Percentiles rank a stretch among this genome's conserved stretches.
These are phyloP conservation scores for Thyatira batis DNA, from an alignment of 2,888 invertebrate genomes.

Conservation along the genomic window DNA sequence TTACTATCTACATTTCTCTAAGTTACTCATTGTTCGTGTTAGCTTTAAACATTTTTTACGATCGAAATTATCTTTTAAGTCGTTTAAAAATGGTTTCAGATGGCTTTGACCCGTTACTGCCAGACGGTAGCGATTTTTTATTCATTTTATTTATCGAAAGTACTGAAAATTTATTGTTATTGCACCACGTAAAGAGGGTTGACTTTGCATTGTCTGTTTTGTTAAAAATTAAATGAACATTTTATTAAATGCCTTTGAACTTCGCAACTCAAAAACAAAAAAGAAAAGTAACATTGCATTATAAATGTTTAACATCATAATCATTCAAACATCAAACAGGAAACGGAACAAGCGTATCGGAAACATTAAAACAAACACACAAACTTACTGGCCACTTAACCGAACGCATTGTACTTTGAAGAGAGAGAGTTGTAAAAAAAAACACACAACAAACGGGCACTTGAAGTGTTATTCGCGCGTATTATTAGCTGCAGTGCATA, in stretches of 20 bases:
- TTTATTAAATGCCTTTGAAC: background rate
- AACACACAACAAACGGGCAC: slow-evolving; percentile 64
- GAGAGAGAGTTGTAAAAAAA: slow-evolving; percentile 50
- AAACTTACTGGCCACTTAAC: slow-evolving; percentile 52
- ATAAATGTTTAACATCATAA: background rate
- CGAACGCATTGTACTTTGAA: slow-evolving; percentile 45
- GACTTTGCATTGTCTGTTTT: background rate
- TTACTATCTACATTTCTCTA: background rate
- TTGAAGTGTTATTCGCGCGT: slow-evolving; percentile 68
- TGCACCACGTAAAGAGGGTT: background rate
- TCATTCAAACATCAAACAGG: slow-evolving; percentile 42
- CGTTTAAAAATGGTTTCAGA: slow-evolving; percentile 1
- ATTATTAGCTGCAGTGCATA: slow-evolving; percentile 79
- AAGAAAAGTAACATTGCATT: background rate
- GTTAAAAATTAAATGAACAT: background rate
- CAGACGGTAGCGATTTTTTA: background rate
- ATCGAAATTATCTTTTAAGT: background rate
- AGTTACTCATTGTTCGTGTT: background rate
- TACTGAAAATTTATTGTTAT: background rate
- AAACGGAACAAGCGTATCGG: slow-evolving; percentile 55
- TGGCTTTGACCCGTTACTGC: background rate
- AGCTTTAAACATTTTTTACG: background rate
- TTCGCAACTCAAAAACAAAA: background rate
- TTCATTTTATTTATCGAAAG: background rate
- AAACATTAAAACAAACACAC: slow-evolving; percentile 55